Evolutionary conservation across 2,113 vertebrate genomes (phyloP).

Genomic region (Sinocyclocheilus grahami): DNA sequence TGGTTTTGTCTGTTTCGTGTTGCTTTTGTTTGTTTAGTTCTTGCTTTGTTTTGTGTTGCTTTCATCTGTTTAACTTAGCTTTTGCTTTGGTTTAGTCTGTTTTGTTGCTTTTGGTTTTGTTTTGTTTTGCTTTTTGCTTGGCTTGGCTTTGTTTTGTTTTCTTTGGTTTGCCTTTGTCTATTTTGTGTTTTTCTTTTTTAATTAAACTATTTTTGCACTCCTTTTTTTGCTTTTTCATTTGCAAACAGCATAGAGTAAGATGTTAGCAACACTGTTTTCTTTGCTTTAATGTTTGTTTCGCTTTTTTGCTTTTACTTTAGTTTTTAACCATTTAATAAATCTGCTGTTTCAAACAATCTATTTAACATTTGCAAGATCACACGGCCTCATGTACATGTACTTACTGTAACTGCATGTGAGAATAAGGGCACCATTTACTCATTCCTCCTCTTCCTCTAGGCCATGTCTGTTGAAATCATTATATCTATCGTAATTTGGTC

Average conservation of each 20-base stretch:
- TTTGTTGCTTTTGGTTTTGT: neutral
- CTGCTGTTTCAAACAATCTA: neutral
- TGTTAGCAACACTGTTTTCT: neutral
- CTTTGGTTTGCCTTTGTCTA: neutral
- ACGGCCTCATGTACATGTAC: neutral
- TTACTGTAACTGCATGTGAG: neutral
- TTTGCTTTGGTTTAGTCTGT: neutral
- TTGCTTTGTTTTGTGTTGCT: neutral
- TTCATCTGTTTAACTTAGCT: too few species aligned
- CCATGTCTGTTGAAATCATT: slow-evolving; percentile 5
- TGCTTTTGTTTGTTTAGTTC: too few species aligned
- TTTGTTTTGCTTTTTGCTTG: neutral
- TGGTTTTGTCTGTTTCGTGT: too few species aligned
- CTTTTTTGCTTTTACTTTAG: neutral
- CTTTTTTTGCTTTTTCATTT: neutral
- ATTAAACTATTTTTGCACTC: neutral
- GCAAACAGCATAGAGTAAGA: neutral
- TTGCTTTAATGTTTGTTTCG: neutral
- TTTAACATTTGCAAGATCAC: neutral
- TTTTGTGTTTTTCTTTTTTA: neutral
- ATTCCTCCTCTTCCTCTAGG: slow-evolving; percentile 2
- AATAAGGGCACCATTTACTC: slow-evolving; percentile 2
- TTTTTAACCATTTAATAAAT: neutral
- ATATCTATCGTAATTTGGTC: slow-evolving; percentile 7
- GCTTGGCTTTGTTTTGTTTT: neutral